Evolutionary conservation across 2,113 vertebrate species (phyloP).

Genomic region (Scytalopus superciliaris): DNA sequence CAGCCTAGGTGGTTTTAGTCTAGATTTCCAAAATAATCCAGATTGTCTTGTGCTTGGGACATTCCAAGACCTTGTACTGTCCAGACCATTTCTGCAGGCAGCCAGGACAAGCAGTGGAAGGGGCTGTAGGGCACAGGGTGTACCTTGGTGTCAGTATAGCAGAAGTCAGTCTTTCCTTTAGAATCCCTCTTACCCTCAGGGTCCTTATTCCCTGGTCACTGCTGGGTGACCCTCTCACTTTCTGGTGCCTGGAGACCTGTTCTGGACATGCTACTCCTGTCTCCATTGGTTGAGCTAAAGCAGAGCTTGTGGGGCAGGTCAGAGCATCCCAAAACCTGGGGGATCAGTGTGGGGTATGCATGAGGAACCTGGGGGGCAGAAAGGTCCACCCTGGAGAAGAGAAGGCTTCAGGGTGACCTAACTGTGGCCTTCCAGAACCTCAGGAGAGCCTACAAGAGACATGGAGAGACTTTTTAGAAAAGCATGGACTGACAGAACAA

Average conservation of each 20-base stretch:
- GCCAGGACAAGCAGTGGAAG: neutral
- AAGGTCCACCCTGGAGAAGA: neutral
- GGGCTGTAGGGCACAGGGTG: neutral
- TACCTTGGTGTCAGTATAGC: fast-evolving
- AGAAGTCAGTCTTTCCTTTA: neutral
- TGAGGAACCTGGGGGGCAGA: neutral
- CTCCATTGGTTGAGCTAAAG: neutral
- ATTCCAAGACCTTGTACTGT: neutral
- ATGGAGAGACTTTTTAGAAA: neutral
- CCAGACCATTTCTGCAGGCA: neutral
- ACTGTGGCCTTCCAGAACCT: neutral
- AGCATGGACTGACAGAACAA: neutral
- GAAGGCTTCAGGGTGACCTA: neutral
- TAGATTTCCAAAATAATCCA: neutral
- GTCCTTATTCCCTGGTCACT: neutral
- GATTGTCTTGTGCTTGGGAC: neutral
- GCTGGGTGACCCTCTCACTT: neutral
- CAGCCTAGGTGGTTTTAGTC: neutral
- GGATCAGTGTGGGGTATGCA: neutral
- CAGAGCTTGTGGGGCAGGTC: neutral
- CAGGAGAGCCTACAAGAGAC: neutral
- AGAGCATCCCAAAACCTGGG: neutral
- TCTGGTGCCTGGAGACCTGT: neutral
- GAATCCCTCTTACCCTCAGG: neutral
- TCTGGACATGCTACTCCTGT: neutral